A percentile compares a stretch with the other conserved stretches of the same genome.
Conservation (phyloP, 2,888 invertebrate genomes). For the Caenorhabditis zanzibari region DNA sequence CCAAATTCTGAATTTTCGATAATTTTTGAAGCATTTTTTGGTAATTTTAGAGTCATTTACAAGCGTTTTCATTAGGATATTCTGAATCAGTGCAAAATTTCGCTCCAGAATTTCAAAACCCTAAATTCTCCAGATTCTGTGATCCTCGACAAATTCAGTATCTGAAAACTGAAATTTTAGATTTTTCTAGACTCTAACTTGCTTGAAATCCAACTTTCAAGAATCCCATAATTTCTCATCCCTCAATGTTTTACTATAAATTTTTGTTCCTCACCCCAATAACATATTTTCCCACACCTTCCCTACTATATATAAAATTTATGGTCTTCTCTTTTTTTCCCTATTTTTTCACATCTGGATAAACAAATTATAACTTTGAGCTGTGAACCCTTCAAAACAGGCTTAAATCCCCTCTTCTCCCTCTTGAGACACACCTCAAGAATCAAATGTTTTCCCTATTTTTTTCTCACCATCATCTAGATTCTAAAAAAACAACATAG, state of each 20-base stretch:
- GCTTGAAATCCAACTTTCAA: background rate
- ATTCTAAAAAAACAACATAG: background rate
- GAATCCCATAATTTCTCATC: background rate
- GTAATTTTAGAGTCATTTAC: too few species aligned
- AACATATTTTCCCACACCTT: background rate
- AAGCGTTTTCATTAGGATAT: too few species aligned
- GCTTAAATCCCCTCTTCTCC: slow-evolving; percentile 16
- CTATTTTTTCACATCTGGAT: background rate
- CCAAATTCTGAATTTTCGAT: too few species aligned
- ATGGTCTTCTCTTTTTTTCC: background rate
- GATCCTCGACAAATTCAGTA: background rate
- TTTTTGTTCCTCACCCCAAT: too few species aligned
- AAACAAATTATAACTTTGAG: slow-evolving; percentile 29
- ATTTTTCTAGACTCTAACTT: too few species aligned
- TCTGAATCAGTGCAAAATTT: too few species aligned
- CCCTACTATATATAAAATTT: background rate
- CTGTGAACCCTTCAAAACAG: slow-evolving; percentile 27
- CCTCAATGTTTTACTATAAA: too few species aligned
- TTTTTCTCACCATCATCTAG: background rate
- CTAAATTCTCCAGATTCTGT: too few species aligned
- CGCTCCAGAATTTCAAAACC: too few species aligned
- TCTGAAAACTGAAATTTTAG: background rate
- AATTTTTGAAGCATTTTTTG: too few species aligned
- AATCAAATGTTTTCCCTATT: slow-evolving; percentile 14
- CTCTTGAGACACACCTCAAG: slow-evolving; percentile 34